Conservation (phyloP, 2,888 invertebrate genomes). For the Willowsia nigromaculata region DNA sequence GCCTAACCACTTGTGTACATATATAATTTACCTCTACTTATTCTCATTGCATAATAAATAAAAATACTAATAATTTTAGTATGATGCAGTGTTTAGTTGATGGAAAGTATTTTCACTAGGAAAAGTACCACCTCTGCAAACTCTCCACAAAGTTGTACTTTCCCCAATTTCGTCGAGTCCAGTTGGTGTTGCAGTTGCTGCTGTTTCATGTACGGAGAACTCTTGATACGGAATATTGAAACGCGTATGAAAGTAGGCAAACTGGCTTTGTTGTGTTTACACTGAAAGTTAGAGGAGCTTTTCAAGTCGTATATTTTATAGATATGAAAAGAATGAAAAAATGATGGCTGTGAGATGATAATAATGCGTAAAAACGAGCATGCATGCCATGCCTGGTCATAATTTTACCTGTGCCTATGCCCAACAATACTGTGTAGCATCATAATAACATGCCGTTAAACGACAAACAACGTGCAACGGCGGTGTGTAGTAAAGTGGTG, state of each 20-base stretch:
- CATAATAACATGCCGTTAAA: neutral
- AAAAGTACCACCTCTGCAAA: neutral
- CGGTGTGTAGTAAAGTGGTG: neutral
- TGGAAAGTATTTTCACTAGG: too few relatives aligned
- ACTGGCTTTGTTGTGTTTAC: neutral
- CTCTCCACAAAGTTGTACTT: too few relatives aligned
- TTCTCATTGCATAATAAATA: neutral
- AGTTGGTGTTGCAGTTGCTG: neutral
- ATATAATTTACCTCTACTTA: neutral
- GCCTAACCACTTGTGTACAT: neutral
- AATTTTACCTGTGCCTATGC: neutral
- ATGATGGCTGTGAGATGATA: conserved; percentile 10
- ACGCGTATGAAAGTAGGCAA: neutral
- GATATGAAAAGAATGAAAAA: neutral
- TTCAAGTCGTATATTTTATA: neutral
- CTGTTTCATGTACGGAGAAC: neutral
- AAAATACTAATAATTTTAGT: neutral
- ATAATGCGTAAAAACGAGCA: conserved; percentile 29
- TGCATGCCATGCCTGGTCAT: neutral
- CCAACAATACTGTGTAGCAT: neutral
- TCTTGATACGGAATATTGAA: neutral
- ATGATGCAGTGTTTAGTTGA: neutral
- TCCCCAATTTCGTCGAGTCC: too few relatives aligned
- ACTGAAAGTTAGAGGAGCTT: neutral
- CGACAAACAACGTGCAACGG: neutral